Conservation (phyloP, 2,888 invertebrate genomes). For the Nasonovia ribisnigri region DNA sequence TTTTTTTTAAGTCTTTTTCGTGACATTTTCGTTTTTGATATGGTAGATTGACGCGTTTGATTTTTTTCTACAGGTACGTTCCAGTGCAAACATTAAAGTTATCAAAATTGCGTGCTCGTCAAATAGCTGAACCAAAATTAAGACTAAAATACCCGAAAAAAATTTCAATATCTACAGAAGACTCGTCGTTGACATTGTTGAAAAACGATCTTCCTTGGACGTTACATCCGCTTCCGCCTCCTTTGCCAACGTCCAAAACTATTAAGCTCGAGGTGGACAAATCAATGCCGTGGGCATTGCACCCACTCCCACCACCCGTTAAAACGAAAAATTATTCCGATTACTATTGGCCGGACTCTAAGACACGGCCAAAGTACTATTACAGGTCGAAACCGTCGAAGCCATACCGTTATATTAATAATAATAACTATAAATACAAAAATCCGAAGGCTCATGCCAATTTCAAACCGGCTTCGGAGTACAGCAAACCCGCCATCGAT, state of each 20-base stretch:
- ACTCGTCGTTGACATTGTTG: background rate
- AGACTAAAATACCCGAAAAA: slow-evolving; percentile 56
- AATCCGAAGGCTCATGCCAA: background rate
- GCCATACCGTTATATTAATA: background rate
- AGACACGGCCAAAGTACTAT: background rate
- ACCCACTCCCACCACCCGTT: slow-evolving; percentile 66
- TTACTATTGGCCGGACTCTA: slow-evolving; percentile 42
- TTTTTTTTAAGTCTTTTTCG: background rate
- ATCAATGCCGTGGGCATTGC: slow-evolving; percentile 65
- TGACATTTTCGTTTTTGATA: slow-evolving; percentile 8
- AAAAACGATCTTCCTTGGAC: slow-evolving; percentile 65
- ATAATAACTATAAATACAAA: slow-evolving; percentile 14
- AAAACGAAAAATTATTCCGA: slow-evolving; percentile 50
- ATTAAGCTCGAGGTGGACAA: slow-evolving; percentile 15
- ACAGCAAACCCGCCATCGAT: background rate
- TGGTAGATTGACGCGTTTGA: slow-evolving; percentile 3
- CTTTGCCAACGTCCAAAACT: slow-evolving; percentile 38
- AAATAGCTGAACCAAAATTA: slow-evolving; percentile 43
- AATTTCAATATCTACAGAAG: slow-evolving; percentile 22
- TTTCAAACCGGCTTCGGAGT: background rate
- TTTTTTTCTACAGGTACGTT: slow-evolving; percentile 46
- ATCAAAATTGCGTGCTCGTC: slow-evolving; percentile 50
- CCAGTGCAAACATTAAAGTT: slow-evolving; percentile 47
- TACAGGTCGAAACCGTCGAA: background rate
- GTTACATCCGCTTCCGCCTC: slow-evolving; percentile 52